Evolutionary conservation across 1,140 invertebrate genomes (phyloP).

Genomic region (Habropoda laboriosa): DNA sequence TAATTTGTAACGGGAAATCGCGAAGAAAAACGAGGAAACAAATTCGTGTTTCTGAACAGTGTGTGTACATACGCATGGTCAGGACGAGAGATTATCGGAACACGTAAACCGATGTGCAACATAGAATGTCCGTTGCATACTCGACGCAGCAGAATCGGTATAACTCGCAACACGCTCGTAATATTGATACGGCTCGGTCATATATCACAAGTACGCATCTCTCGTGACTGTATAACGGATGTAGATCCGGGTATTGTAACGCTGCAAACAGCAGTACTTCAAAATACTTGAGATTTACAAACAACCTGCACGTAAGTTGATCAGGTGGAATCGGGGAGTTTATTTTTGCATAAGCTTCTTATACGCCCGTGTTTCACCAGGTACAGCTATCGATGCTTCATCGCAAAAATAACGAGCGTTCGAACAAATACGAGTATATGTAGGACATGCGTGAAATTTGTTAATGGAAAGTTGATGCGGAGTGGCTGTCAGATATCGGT

Average conservation of each 20-base stretch:
- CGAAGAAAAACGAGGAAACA: background rate
- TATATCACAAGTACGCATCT: background rate
- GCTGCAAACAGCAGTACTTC: background rate
- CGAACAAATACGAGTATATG: too few relatives aligned
- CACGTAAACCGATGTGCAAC: slow-evolving; percentile 3
- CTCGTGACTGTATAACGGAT: background rate
- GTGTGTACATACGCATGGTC: background rate
- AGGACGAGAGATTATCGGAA: slow-evolving; percentile 2
- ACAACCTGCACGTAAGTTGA: background rate
- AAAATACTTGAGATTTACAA: background rate
- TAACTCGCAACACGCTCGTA: background rate
- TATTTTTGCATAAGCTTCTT: background rate
- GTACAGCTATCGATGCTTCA: too few relatives aligned
- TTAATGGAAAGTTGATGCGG: too few relatives aligned
- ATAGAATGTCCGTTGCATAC: background rate
- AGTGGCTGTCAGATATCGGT: too few relatives aligned
- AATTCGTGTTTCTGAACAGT: background rate
- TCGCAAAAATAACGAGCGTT: too few relatives aligned
- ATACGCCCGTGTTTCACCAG: background rate
- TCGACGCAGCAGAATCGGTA: background rate
- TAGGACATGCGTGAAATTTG: too few relatives aligned
- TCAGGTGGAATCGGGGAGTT: background rate
- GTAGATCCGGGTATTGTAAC: slow-evolving; percentile 1
- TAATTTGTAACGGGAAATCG: background rate
- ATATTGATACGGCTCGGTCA: slow-evolving; percentile 4